Base-by-base conservation (phyloP, 1,140 invertebrate genomes). In the Brachionus plicatilis region DNA sequence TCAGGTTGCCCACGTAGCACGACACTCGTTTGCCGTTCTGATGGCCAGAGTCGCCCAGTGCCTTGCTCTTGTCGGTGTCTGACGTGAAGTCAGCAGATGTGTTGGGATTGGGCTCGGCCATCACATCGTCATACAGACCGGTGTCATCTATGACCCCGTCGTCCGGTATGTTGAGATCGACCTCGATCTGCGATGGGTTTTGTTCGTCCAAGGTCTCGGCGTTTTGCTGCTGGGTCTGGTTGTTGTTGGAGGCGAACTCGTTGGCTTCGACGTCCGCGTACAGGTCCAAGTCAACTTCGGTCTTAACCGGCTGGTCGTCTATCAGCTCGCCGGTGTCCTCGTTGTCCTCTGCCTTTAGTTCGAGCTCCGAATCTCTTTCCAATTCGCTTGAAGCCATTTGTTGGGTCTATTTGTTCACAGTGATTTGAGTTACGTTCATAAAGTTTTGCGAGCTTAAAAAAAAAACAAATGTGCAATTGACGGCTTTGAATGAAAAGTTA, bases 1-100 rank as follows among this genome's bases (percentile, higher is more conserved):
- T 72, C 20, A 84, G 33, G 12, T 84, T 66, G 7, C 83, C 83
- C 1, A 84, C 83, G 33, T 83, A 83, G 60, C 60, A 68, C 7
- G 41, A 83, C 0, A 70, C 65, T 47, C 82, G 65, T 17, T 70
- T 68, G 24, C 20, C 20, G 43, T 47, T 65, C 9, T 8, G 11
- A 2, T 76, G 43, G 1, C 47, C 9, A 1, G 3, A 14, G 20
- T 47, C 12, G 43, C 24, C 14, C 24, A 50, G 20, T 2, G 20
- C 4, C 17, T 12, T 45, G 17, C 7, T 72, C 7, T 72, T 43
- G 7, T 72, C 76, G 8, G 11, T 33, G 14, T 50, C 72, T 27
- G 72, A 53, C 12, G 27, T 6, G 43, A 76, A 76, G 7, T 76
- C 72, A 9, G 4, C 33, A 29, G 72, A 76, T 29, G 41, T 45